A percentile compares a stretch with the other conserved stretches of the same genome.
phyloP scores from a whole-genome alignment of 2,888 invertebrate genomes.

The Phytoseiulus persimilis region DNA sequence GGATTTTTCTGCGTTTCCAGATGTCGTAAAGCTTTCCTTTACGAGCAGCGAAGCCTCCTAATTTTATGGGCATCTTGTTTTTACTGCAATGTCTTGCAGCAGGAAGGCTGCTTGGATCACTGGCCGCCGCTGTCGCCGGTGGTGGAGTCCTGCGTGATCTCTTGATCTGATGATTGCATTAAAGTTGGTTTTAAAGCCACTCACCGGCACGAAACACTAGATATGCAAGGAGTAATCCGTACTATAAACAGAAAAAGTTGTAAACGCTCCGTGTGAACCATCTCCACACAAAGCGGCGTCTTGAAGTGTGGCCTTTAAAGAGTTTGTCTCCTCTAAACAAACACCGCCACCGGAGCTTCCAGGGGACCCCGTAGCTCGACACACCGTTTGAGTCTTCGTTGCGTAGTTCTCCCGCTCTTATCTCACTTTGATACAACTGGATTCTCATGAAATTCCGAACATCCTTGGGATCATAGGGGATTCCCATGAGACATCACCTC shows the following conservation, averaged over 20 bases:
- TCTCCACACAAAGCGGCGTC: not conserved
- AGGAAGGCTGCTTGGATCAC: not conserved
- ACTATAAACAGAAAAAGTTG: conserved; percentile 34
- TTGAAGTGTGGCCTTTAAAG: conserved; percentile 5
- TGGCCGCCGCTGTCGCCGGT: not conserved
- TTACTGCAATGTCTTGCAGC: conserved; percentile 26
- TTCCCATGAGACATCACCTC: no score
- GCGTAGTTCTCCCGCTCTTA: no score
- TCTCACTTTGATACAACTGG: no score
- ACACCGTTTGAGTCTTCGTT: no score
- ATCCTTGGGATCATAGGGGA: no score
- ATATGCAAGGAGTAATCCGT: conserved; percentile 29
- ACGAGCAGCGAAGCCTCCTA: conserved; percentile 37
- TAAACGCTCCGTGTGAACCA: conserved; percentile 5
- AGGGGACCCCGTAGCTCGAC: no score
- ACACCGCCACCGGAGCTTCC: not conserved
- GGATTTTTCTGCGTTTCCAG: conserved; percentile 11
- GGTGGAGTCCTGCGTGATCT: conserved; percentile 14
- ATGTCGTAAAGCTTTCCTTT: conserved; percentile 24
- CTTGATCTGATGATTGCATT: conserved; percentile 38
- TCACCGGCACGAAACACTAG: not conserved
- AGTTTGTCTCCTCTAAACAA: not conserved
- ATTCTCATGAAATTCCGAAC: no score
- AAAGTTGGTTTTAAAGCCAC: conserved; percentile 5
- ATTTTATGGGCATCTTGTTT: conserved; percentile 39